Evolutionary conservation across 2,888 invertebrate species (phyloP).

Genomic region (Cerceris rybyensis): DNA sequence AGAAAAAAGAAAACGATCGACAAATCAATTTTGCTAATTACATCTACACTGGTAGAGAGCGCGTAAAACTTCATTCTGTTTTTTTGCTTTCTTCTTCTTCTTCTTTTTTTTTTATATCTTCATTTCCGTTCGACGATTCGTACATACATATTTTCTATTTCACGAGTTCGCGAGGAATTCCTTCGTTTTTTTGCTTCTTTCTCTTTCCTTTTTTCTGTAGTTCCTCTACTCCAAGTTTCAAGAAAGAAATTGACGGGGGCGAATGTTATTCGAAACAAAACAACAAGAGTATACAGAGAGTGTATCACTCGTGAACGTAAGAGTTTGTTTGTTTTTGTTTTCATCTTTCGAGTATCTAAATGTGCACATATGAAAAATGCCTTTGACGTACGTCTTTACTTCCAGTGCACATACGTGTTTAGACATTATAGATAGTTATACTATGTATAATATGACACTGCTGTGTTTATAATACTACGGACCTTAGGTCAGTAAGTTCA

Average conservation of each 20-base stretch:
- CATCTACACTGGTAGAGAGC: slow-evolving; percentile 46
- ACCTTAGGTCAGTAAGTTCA: slow-evolving; percentile 67
- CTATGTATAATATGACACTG: slow-evolving; percentile 74
- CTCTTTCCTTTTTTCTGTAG: slow-evolving; percentile 51
- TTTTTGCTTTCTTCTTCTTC: too few species aligned
- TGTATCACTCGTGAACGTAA: slow-evolving; percentile 52
- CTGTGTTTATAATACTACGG: slow-evolving; percentile 65
- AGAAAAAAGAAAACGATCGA: slow-evolving; percentile 29
- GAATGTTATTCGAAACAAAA: slow-evolving; percentile 55
- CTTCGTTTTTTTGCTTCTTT: not conserved
- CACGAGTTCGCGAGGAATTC: not conserved
- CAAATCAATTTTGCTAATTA: slow-evolving; percentile 45
- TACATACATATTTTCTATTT: not conserved
- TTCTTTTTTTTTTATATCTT: not conserved
- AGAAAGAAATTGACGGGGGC: slow-evolving; percentile 14
- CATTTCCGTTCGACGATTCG: not conserved
- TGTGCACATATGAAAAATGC: slow-evolving; percentile 57
- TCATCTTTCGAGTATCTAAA: slow-evolving; percentile 21
- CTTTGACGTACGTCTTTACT: slow-evolving; percentile 53
- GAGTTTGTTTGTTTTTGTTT: not conserved
- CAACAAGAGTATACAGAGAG: slow-evolving; percentile 53
- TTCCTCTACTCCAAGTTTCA: slow-evolving; percentile 58
- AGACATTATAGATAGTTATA: slow-evolving; percentile 68
- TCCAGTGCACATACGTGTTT: slow-evolving; percentile 40
- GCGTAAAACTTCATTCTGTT: not conserved